A percentile compares a stretch with the other conserved stretches of the same genome.
Evolutionary conservation across 2,797 vertebrate species (phyloP).

Genomic region (Lophotriccus pileatus): DNA sequence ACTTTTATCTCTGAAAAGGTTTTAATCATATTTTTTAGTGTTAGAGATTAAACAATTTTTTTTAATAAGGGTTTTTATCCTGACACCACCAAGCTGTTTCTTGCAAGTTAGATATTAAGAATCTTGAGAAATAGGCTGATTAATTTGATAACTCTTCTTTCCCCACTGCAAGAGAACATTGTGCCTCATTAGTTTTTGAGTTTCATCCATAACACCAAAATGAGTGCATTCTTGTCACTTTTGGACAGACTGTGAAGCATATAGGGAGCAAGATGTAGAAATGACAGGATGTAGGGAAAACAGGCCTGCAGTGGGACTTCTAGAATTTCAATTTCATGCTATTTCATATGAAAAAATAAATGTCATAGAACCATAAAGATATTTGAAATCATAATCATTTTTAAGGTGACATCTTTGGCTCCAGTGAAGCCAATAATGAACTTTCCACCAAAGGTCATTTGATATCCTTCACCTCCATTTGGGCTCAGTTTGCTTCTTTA

Average conservation of each 20-base stretch:
- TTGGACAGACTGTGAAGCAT: neutral
- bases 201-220: neutral
- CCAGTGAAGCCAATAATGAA: neutral
- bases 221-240: neutral
- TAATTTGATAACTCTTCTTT: neutral
- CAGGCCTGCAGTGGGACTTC: neutral
- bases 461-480: neutral
- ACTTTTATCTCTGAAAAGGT: neutral
- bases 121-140: neutral
- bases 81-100: neutral
- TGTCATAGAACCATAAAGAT: neutral
- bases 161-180: neutral
- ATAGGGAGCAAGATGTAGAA: neutral
- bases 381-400: neutral
- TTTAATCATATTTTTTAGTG: neutral
- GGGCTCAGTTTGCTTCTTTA: neutral
- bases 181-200: neutral
- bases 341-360: neutral
- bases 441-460: neutral
- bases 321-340: neutral
- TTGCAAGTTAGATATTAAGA: neutral
- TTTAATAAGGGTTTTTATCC: neutral
- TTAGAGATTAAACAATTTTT: neutral
- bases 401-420: neutral
- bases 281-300: neutral